These are phyloP conservation scores for Halcyon senegalensis DNA, from an alignment of 2,113 vertebrate species.

Conservation along the genomic window DNA sequence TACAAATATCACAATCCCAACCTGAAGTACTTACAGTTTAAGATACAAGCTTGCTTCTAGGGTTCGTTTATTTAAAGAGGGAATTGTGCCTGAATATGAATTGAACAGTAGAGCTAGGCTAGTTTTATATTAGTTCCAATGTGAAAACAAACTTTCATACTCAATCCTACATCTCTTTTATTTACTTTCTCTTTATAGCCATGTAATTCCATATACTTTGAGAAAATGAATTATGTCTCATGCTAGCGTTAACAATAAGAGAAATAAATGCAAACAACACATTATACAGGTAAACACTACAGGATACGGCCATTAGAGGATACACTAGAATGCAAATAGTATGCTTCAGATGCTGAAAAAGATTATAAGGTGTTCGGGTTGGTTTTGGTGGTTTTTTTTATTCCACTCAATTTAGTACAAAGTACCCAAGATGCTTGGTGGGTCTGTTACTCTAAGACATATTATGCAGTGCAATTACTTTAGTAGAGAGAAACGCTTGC, in stretches of 20 bases:
- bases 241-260: constrained; percentile 25
- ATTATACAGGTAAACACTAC: constrained; percentile 17
- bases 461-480: not conserved
- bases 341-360: not conserved
- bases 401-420: not conserved
- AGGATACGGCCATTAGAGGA: not conserved
- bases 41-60: not conserved
- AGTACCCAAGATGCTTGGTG: not conserved
- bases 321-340: not conserved
- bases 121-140: constrained; percentile 5
- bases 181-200: constrained; percentile 35
- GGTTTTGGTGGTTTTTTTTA: not conserved
- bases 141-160: constrained; percentile 2
- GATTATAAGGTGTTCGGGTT: not conserved
- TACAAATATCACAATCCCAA: constrained; percentile 28
- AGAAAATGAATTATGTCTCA: constrained; percentile 47
- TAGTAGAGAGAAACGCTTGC: not conserved
- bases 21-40: constrained; percentile 17
- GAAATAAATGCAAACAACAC: constrained; percentile 3
- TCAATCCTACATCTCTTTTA: not conserved
- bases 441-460: not conserved
- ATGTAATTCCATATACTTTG: constrained; percentile 24
- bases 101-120: not conserved
- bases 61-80: constrained; percentile 33
- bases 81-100: constrained; percentile 14